Evolutionary conservation across 2,113 vertebrate species (phyloP), one percentile per base, ranked within the genome.

Genomic region (Hippocampus zosterae): DNA sequence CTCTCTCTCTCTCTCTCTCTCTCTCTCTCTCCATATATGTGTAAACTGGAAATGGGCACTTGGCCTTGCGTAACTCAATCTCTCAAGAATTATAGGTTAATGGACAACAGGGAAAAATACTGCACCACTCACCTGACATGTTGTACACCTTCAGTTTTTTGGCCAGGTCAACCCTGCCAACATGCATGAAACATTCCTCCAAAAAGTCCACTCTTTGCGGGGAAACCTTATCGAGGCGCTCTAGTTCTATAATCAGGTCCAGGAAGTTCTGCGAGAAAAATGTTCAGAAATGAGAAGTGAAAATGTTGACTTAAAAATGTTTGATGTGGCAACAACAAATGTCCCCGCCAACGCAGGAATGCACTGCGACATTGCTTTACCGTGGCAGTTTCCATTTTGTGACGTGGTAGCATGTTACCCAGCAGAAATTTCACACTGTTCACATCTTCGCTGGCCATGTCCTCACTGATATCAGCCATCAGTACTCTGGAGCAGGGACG

Each of bases 231-330:
- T 93, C 92, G 70, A 91, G 66, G 69, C 95, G 97, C 87, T 99
- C 97, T 50, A 99, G 79, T 73, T 96, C 95, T 74, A 91, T 85
- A 37, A 95, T 77, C 63, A 99, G 72, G 70, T 94, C 92, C 67
- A 99, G 83, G 82, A 98, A 98, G 81, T 86, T 93, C 97, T 99
- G 85, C 69, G 2, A 78, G 12, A 63, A 5, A 19, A 15, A 33
- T 44, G 33, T 33, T 13, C 5, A 56, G 21, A 56, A 37, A 42
- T 1, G 29, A 15, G 18, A 57, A 56, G 33, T 23, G 21, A 57
- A 53, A 33, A 12, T 29, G 19, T 13, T 68, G 18, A 68, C 27
- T 8, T 41, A 6, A 27, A n/a, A n/a, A 13, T 8, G 23, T 37
- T 52, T 37, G 3, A 3, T 12, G 29, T 15, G 21, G 33, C 33